Base-by-base conservation (phyloP, 1,140 invertebrate species). In the Coelopa frigida region DNA sequence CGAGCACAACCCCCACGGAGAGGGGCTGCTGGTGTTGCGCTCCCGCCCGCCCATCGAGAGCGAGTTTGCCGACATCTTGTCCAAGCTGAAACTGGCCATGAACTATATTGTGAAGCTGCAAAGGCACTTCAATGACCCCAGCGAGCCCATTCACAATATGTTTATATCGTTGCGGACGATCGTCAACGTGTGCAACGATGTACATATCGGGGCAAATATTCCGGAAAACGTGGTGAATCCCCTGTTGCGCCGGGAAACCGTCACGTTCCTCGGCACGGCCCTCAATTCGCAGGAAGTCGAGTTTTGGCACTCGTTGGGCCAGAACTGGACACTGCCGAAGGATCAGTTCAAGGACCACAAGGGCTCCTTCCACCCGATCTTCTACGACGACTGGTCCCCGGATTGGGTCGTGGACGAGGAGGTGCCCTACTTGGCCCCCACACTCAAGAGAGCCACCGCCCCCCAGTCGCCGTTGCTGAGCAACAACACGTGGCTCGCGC, bases 341-440 rank as follows among this genome's bases (percentile, higher is more conserved):
- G 63, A 67, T 47, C 58, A 66, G 14, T 66, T 63, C 7, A 61
- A 63, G 31, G 58, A 67, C 38, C 63, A 67, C 41, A 58, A 51
- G 23, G 56, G 57, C 7, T 52, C 57, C 3, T 67, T 63, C 21
- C 63, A 67, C 35, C 63, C 63, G 3, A 67, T 61, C 5, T 67
- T 67, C 38, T 67, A 66, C 33, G 63, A 67, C 24, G 62, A 67
- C 12, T 67, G 63, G 63, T 67, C 63, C 0, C 63, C 63, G 8
- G 62, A 67, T 24, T 67, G 62, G 62, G 44, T 53, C 17, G 63
- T 67, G n/a, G 63, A 67, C 14, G 63, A 67, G 43, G 53, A 53
- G 31, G 63, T 67, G 3, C 37, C 41, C 2, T 66, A 66, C 20
- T 29, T 66, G 15, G 5, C 59, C 58, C 6, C 53, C 52, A 0